Evolutionary conservation across 2,113 vertebrate species (phyloP), one percentile per base, ranked within the genome.

Genomic region (Brachypteracias leptosomus): DNA sequence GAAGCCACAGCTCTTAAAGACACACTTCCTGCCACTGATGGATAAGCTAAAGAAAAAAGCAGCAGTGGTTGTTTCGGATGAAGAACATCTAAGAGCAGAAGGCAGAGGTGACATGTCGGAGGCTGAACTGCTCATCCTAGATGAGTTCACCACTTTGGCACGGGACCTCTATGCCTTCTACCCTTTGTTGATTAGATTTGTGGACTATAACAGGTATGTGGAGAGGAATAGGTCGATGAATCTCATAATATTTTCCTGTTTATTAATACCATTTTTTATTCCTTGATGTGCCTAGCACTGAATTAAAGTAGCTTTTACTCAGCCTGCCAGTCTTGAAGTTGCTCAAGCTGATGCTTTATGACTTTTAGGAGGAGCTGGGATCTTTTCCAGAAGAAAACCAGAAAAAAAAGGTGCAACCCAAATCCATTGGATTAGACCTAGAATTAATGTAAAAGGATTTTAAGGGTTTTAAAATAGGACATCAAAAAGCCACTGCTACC

Each of bases 131-230:
- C 99, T 99, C 79, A 99, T 99, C 94, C 98, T 99, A 95, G 99
- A 99, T 92, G 99, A 99, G 91, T 99, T 99, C 96, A 99, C 99
- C 75, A 96, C 99, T 19, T 97, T 99, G 95, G 98, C 99, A 96
- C 98, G 99, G 95, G 99, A 99, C 93, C 98, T 99, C 83, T 99
- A 99, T 51, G 99, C 99, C 97, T 99, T 99, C 98, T 99, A 99
- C 96, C 99, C 99, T 10, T 98, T 99, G 79, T 97, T 99, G 95
- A 99, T 99, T 96, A 97, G 99, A 98, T 99, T 99, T 80, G 99
- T 99, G 77, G 99, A 99, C 97, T 99, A 99, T 96, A 99, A 99
- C 98, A 99, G 99, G 99, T 99, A 97, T 33, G 81, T 49, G 74
- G 66, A 94, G 67, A 95, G 80, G 84, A 88, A 42, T 12, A 94